These are phyloP conservation scores for Drosophila kuntzei DNA, from an alignment of 2,888 invertebrate genomes.

Conservation along the genomic window DNA sequence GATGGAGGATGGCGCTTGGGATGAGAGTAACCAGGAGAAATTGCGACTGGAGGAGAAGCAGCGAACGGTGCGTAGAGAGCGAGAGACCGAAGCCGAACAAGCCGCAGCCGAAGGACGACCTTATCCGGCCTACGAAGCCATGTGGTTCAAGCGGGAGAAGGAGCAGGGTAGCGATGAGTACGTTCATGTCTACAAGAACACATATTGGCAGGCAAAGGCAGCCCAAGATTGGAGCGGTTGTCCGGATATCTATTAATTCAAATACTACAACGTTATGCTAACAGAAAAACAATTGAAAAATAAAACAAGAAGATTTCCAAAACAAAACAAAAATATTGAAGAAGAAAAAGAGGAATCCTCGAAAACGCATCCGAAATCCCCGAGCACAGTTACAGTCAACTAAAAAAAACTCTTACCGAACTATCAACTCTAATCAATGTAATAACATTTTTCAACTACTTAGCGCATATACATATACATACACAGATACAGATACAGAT, in stretches of 20 bases:
- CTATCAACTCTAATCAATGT: constrained; percentile 51
- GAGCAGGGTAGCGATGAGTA: constrained; percentile 90
- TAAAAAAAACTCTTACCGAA: constrained; percentile 31
- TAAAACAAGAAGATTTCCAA: constrained; percentile 29
- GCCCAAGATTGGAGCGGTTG: constrained; percentile 95
- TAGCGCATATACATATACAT: constrained; percentile 20
- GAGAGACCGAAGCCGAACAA: constrained; percentile 92
- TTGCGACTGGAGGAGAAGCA: constrained; percentile 97
- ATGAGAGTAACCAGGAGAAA: constrained; percentile 95
- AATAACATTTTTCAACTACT: constrained; percentile 52
- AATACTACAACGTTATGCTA: constrained; percentile 37
- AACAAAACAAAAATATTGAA: too few relatives aligned
- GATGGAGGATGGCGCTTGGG: constrained; percentile 98
- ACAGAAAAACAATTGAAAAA: neutral
- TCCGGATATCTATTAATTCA: constrained; percentile 90
- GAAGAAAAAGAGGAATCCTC: constrained; percentile 55
- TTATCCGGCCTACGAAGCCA: constrained; percentile 91
- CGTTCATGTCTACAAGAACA: constrained; percentile 92
- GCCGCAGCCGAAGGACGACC: constrained; percentile 88
- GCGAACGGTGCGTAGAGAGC: constrained; percentile 90
- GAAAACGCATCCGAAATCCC: constrained; percentile 24
- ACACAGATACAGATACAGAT: constrained; percentile 10
- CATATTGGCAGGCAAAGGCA: constrained; percentile 97
- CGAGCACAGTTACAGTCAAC: constrained; percentile 38
- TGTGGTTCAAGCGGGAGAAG: constrained; percentile 95